These are phyloP conservation scores for Drosophila mercatorum DNA, from an alignment of 2,888 invertebrate species.

Conservation along the genomic window DNA sequence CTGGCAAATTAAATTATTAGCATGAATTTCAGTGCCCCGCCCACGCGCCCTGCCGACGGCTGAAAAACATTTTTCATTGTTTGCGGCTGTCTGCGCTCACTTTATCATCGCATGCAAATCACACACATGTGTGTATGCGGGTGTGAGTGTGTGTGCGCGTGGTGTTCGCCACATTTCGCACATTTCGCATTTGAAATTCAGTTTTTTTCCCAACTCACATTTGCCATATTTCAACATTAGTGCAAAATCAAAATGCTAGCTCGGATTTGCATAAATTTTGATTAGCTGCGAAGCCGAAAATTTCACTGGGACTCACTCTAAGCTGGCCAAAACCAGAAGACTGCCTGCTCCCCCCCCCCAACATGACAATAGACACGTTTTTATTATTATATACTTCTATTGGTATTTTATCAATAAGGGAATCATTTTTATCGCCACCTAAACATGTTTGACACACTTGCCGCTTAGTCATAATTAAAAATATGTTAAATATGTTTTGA, in stretches of 20 bases:
- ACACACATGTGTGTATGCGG: constrained; percentile 14
- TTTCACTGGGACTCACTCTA: constrained; percentile 28
- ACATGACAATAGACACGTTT: neutral
- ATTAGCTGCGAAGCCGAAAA: constrained; percentile 47
- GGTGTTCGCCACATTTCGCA: constrained; percentile 61
- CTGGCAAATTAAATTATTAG: constrained; percentile 70
- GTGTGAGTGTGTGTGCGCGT: constrained; percentile 11
- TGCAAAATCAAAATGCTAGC: constrained; percentile 55
- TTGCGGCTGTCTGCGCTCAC: constrained; percentile 75
- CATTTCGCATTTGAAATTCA: constrained; percentile 72
- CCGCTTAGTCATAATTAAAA: neutral
- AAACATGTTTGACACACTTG: constrained; percentile 1
- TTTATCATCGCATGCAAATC: constrained; percentile 74
- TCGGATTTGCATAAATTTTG: constrained; percentile 70
- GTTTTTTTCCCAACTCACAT: constrained; percentile 63
- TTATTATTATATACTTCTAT: neutral
- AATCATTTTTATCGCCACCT: neutral
- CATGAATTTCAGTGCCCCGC: constrained; percentile 28
- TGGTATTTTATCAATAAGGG: neutral
- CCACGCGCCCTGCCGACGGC: constrained; percentile 44
- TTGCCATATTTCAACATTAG: constrained; percentile 69
- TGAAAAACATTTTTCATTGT: constrained; percentile 76
- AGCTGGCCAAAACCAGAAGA: neutral
- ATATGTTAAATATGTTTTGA: neutral
- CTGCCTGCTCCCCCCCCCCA: too few relatives aligned